phyloP scores from a whole-genome alignment of 37 sponge, comb jelly and placozoan species.

The Theonella swinhoei region DNA sequence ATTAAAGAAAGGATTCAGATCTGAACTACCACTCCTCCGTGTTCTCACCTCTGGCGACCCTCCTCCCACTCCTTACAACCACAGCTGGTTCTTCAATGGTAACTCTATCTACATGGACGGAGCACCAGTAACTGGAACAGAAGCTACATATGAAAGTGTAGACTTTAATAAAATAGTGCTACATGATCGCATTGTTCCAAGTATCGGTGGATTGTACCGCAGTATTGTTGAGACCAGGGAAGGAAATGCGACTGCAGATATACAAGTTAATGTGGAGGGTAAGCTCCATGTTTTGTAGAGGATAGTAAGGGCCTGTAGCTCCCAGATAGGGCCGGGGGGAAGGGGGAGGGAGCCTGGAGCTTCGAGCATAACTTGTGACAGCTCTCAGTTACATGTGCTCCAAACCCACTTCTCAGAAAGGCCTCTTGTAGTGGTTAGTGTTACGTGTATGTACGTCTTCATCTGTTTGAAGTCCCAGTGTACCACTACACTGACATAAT shows the following conservation, averaged over 20 bases:
- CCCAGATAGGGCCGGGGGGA: too few relatives aligned
- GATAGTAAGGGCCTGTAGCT: too few relatives aligned
- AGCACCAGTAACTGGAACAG: not conserved
- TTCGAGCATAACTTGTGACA: too few relatives aligned
- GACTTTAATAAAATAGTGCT: not conserved
- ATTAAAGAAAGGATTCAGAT: not conserved
- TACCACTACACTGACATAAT: too few relatives aligned
- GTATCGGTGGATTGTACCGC: not conserved
- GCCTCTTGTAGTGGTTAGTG: too few relatives aligned
- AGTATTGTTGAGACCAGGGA: not conserved
- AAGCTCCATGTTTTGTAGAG: too few relatives aligned
- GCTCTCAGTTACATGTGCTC: too few relatives aligned
- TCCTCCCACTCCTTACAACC: not conserved
- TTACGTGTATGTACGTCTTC: too few relatives aligned
- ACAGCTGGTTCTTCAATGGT: not conserved
- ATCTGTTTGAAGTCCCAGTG: too few relatives aligned
- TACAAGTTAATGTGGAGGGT: not conserved
- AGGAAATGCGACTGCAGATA: not conserved
- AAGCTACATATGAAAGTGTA: not conserved
- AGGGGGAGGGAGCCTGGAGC: too few relatives aligned
- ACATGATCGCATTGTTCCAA: not conserved
- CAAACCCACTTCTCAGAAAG: too few relatives aligned
- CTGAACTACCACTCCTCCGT: not conserved
- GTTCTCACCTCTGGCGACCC: not conserved
- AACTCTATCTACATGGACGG: not conserved